A percentile compares a stretch with the other conserved stretches of the same genome.
phyloP scores from a whole-genome alignment of 2,113 vertebrate species.

The Scomber colias region DNA sequence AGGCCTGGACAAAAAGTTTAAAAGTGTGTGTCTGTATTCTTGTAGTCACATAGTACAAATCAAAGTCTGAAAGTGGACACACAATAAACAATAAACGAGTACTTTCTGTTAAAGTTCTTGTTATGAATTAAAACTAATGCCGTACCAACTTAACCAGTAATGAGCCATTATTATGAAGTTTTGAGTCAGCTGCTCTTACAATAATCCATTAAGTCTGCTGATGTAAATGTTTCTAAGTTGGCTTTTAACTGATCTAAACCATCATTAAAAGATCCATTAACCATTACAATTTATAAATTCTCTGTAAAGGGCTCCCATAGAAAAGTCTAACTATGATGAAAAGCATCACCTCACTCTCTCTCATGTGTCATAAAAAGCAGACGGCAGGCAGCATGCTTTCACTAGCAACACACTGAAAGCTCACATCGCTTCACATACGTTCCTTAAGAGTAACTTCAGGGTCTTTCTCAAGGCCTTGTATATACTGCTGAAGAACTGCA shows the following conservation, averaged over 20 bases:
- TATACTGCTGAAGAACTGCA: conserved; percentile 79
- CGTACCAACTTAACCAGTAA: too few species aligned
- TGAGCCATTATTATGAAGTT: too few species aligned
- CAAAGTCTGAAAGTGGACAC: too few species aligned
- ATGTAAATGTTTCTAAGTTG: too few species aligned
- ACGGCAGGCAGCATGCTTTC: conserved; percentile 20
- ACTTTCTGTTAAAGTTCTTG: too few species aligned
- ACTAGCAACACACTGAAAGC: conserved; percentile 25
- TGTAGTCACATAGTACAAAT: too few species aligned
- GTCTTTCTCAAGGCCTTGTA: conserved; percentile 80
- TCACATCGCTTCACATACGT: conserved; percentile 73
- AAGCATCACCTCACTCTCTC: background rate
- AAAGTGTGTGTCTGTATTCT: too few species aligned
- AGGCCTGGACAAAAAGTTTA: too few species aligned
- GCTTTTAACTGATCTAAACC: background rate
- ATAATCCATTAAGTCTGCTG: background rate
- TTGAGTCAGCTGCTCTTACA: too few species aligned
- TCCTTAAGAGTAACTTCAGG: conserved; percentile 80
- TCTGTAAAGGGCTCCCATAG: too few species aligned
- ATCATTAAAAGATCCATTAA: background rate
- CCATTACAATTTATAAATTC: background rate
- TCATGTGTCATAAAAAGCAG: conserved; percentile 5
- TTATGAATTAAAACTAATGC: too few species aligned
- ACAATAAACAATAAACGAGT: too few species aligned
- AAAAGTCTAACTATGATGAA: background rate